Evolutionary conservation across 2,888 invertebrate species (phyloP).

Genomic region (Platycnemis pennipes): DNA sequence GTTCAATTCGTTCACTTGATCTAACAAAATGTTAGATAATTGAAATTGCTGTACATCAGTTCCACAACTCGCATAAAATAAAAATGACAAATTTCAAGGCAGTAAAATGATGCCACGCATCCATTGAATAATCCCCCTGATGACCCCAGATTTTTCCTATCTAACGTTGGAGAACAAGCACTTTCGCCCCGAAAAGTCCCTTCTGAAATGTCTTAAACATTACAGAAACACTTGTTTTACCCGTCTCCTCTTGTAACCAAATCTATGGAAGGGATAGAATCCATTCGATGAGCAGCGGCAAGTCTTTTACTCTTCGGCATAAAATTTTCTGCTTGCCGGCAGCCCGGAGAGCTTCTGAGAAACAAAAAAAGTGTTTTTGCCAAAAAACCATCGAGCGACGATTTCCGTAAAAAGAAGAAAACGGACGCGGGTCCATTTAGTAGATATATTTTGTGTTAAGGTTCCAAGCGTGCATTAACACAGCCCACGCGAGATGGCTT

Average conservation of each 20-base stretch:
- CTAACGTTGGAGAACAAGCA: background rate
- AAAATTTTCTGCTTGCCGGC: background rate
- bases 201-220: background rate
- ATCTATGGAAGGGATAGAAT: background rate
- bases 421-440: background rate
- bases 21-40: no score
- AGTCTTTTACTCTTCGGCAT: background rate
- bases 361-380: background rate
- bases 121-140: no score
- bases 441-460: background rate
- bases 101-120: no score
- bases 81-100: no score
- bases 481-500: conserved; percentile 26
- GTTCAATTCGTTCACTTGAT: no score
- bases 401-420: background rate
- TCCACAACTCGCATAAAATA: no score
- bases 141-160: no score
- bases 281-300: background rate
- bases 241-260: background rate
- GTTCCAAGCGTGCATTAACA: conserved; percentile 21
- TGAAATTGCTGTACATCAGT: no score
- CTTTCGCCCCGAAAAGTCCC: background rate
- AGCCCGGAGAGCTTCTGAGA: background rate
- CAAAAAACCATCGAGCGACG: background rate
- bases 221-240: background rate